Base-by-base conservation (phyloP, 92 coral and sea anemone genomes). In the Epizoanthus fatuus region DNA sequence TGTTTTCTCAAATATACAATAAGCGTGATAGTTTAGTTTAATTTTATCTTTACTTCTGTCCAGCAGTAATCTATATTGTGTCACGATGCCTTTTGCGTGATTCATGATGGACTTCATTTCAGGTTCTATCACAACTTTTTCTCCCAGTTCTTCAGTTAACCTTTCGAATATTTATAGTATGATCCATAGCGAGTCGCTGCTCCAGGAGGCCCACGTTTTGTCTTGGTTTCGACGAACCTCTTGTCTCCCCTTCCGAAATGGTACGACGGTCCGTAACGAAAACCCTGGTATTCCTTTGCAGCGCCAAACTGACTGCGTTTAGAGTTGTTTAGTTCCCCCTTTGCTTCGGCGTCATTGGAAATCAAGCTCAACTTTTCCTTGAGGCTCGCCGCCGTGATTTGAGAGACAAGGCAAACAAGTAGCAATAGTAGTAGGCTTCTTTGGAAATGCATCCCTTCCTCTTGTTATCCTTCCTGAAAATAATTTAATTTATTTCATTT, bases 281-380 rank as follows among this genome's bases (percentile, higher is more conserved):
- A 49, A 11, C 53, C 53, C 8, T 2, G 12, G 9, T 49, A 12
- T 49, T 49, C 14, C 53, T 1, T 11, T 49, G 13, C 53, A 11
- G 53, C 15, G 32, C 16, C 42, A 0, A 35, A 25, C 15, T 7
- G 15, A 4, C 47, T 66, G 10, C 49, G 38, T 8, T 8, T 9
- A 13, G 10, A 29, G 0, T 8, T 12, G 49, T 1, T 39, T 12
- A 14, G 72, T 17, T 37, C 49, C 7, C 10, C 5, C 22, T 4
- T 5, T 66, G 19, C 19, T 13, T 25, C 47, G 13, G 72, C 3
- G 29, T 17, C 72, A 66, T 37, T 42, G 8, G 72, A 37, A 19
- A 5, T 66, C 45, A 66, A 44, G 13, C 72, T 44, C 44, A 66
- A 37, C 72, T 66, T 66, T 66, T 66, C 49, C 72, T 38, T 66